Evolutionary conservation across 2,797 vertebrate species (phyloP), one percentile per base, ranked within the genome.

Genomic region (Caiman crocodilus): DNA sequence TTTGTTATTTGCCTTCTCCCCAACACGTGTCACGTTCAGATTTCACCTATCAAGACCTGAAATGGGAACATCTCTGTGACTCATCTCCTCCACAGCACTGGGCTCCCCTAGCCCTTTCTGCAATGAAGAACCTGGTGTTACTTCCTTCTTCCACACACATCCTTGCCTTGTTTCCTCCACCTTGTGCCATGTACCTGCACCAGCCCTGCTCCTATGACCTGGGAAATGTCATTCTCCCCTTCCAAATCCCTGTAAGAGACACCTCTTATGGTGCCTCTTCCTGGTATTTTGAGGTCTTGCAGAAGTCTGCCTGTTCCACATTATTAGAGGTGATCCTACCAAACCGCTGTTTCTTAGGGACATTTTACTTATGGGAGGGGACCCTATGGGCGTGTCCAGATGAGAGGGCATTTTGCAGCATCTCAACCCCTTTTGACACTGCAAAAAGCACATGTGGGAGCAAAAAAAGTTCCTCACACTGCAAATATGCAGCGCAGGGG

Each of bases 311-410:
- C 80, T 42, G 42, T 82, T 92, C 90, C 94, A 88, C 94, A 88
- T 94, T 92, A 88, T 82, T 76, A 83, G 81, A 82, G 71, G 85
- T 89, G 77, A 17, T 84, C 83, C 63, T 82, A 10, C 32, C 86
- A 84, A 79, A 26, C 42, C 79, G 79, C 93, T 90, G 89, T 91
- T 94, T 94, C 75, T 83, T 81, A 92, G 87, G 86, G 79, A 58
- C 63, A 11, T 55, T 35, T 11, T 18, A 17, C 82, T 90, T 87
- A 76, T 75, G 42, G 42, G 42, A 42, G 42, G 42, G 8, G 42
- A 42, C 42, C 8, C 42, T 42, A 9, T 42, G 42, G 42, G 42
- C 9, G 42, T 42, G 8, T 42, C 42, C 42, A 42, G 42, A 42
- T 42, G 42, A 42, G 7, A 42, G 8, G 7, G 42, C 42, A 42